Conservation (phyloP, 2,113 vertebrate species). For the Dicerorhinus sumatrensis region DNA sequence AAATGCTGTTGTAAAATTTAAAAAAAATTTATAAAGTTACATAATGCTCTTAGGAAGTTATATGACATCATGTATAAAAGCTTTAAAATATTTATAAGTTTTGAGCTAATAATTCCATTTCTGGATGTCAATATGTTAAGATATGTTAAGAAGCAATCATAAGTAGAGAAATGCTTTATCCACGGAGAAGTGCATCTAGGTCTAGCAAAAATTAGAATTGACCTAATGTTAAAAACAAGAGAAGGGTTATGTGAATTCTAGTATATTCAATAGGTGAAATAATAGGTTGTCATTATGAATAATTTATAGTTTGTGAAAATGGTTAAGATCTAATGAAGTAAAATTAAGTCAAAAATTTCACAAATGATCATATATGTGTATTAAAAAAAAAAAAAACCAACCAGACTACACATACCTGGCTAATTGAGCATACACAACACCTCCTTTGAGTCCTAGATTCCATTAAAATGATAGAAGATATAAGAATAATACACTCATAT, state of each 20-base stretch:
- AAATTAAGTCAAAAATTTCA: background rate
- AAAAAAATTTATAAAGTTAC: background rate
- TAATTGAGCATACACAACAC: background rate
- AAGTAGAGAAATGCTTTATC: background rate
- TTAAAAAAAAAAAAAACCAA: background rate
- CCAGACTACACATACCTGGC: background rate
- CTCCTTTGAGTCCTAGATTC: background rate
- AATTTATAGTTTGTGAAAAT: background rate
- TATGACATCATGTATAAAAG: background rate
- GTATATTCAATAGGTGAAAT: background rate
- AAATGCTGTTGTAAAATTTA: background rate
- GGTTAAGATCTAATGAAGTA: background rate
- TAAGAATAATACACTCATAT: background rate
- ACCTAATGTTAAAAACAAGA: background rate
- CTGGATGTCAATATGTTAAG: background rate
- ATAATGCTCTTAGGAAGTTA: background rate
- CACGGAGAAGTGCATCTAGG: background rate
- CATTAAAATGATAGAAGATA: background rate
- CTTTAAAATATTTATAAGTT: constrained; percentile 1
- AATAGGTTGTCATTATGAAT: background rate
- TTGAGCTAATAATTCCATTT: background rate
- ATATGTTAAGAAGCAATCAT: background rate
- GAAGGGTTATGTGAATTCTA: background rate
- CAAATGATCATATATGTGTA: background rate
- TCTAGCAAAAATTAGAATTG: background rate